phyloP scores from a whole-genome alignment of 2,888 invertebrate genomes.

The Heliconius ethilla region DNA sequence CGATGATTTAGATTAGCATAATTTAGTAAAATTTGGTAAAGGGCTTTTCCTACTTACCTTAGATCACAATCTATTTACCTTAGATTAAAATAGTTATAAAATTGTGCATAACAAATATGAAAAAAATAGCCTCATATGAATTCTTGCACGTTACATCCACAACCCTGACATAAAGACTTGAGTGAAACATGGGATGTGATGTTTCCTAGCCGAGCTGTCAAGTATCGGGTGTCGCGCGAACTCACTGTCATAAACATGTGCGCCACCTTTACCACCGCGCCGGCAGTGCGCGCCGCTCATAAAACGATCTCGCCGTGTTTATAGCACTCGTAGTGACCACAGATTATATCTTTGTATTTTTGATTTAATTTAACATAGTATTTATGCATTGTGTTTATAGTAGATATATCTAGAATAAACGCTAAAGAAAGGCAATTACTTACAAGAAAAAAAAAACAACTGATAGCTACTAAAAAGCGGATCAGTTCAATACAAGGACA shows the following conservation, averaged over 20 bases:
- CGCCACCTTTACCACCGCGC: slow-evolving; percentile 72
- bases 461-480: slow-evolving; percentile 66
- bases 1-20: not conserved
- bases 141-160: slow-evolving; percentile 72
- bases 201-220: slow-evolving; percentile 67
- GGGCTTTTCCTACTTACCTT: not conserved
- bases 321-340: slow-evolving; percentile 33
- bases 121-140: slow-evolving; percentile 49
- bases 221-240: slow-evolving; percentile 74
- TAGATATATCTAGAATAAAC: slow-evolving; percentile 3
- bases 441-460: slow-evolving; percentile 57
- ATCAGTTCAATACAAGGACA: slow-evolving; percentile 74
- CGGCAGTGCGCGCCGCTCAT: slow-evolving; percentile 58
- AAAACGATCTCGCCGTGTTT: slow-evolving; percentile 62
- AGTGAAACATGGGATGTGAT: slow-evolving; percentile 68
- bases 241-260: slow-evolving; percentile 73
- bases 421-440: slow-evolving; percentile 43
- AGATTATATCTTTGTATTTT: slow-evolving; percentile 22
- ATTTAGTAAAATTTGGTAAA: not conserved
- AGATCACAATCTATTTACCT: slow-evolving; percentile 25
- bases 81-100: slow-evolving; percentile 27
- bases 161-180: slow-evolving; percentile 64
- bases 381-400: not conserved
- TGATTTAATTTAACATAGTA: not conserved
- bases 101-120: slow-evolving; percentile 41